Base-by-base conservation (phyloP, 2,113 vertebrate species). In the Tiliqua scincoides region DNA sequence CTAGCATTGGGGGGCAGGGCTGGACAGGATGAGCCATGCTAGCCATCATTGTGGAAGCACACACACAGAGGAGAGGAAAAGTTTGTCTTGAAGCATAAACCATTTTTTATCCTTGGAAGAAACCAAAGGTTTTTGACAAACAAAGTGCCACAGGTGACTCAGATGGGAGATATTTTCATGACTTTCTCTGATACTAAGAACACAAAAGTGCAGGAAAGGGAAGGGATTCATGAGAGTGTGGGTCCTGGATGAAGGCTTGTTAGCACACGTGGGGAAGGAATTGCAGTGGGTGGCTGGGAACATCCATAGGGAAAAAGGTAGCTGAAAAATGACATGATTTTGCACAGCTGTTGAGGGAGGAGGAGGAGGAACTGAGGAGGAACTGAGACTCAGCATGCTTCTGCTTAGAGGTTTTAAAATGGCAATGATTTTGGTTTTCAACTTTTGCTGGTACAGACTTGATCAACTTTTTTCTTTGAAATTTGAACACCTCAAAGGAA, bases 121-220 rank as follows among this genome's bases (percentile, higher is more conserved):
- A 98, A 98, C 97, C 98, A 99, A 98, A 99, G 98, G 97, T 97
- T 97, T 97, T 75, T 95, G 94, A 94, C 96, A 95, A 95, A 93
- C 85, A 94, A 96, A 97, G 95, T 97, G 96, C 96, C 97, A 96
- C 95, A 94, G 91, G 87, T 88, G 73, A 96, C 71, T 79, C 85
- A 87, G 79, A 82, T 78, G 91, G 92, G 89, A 86, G 93, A 92
- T 94, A 89, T 91, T 89, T 91, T 91, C 85, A 91, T 92, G 91
- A 86, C 85, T 91, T 91, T 91, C 93, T 87, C 85, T 81, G 90
- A 89, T 91, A 88, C 90, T 92, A 30, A 84, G 85, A 94, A 90
- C 81, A 90, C 81, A 88, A 79, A 82, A 6, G 32, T 17, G 25
- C 43, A 63, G 80, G 54, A 12, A 63, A 83, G 89, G 88, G 89